Percentiles rank a stretch among this genome's conserved stretches.
Evolutionary conservation across 2,888 invertebrate species (phyloP).

Genomic region (Nemotelus nigrinus): DNA sequence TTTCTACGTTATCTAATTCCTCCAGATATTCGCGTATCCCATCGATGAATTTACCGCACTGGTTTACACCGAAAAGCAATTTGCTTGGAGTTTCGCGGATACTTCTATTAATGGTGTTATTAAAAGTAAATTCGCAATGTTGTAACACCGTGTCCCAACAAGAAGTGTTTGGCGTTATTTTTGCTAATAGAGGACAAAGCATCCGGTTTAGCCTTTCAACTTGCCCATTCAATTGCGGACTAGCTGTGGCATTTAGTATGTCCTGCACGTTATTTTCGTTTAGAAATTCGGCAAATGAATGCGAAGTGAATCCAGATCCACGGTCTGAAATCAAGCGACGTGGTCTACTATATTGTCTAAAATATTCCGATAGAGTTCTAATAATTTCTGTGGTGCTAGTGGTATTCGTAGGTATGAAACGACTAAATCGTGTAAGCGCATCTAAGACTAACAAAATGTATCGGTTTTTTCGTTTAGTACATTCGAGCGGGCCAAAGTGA

Average conservation of each 20-base stretch:
- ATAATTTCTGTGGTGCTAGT: slow-evolving; percentile 56
- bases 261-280: too few relatives aligned
- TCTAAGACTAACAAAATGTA: slow-evolving; percentile 60
- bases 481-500: slow-evolving; percentile 62
- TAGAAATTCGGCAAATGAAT: too few relatives aligned
- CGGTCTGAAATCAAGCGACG: slow-evolving; percentile 59
- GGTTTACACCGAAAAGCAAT: slow-evolving; percentile 55
- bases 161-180: slow-evolving; percentile 37
- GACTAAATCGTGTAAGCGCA: slow-evolving; percentile 59
- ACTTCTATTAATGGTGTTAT: slow-evolving; percentile 54
- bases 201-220: slow-evolving; percentile 53
- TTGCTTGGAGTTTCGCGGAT: slow-evolving; percentile 55
- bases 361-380: slow-evolving; percentile 53
- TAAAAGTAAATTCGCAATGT: slow-evolving; percentile 53
- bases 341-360: slow-evolving; percentile 50
- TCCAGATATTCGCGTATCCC: slow-evolving; percentile 49
- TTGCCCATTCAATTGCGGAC: slow-evolving; percentile 46
- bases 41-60: slow-evolving; percentile 53
- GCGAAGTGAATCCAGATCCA: slow-evolving; percentile 60
- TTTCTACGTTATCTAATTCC: too few relatives aligned
- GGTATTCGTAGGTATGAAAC: slow-evolving; percentile 56
- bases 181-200: slow-evolving; percentile 49
- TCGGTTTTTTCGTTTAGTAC: slow-evolving; percentile 55
- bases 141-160: slow-evolving; percentile 47
- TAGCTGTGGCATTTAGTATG: slow-evolving; percentile 34